Conservation (phyloP, 2,113 vertebrate genomes). For the Cricetomys ansorgei region DNA sequence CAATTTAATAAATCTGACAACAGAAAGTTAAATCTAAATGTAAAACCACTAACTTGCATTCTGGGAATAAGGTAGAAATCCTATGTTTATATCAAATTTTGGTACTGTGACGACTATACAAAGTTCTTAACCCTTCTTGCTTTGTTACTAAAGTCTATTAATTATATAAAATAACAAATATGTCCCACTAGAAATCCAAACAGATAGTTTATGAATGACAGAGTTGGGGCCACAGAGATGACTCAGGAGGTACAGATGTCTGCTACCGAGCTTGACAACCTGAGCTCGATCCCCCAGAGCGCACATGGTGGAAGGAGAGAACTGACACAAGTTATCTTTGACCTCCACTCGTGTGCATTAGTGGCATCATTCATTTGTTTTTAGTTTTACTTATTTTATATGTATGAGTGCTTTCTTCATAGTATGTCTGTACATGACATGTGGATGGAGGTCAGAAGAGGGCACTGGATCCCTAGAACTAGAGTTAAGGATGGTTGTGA, state of each 20-base stretch:
- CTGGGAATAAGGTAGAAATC: background rate
- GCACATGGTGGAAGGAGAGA: background rate
- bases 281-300: background rate
- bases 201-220: background rate
- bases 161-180: background rate
- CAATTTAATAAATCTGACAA: slow-evolving; percentile 43
- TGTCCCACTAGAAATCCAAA: background rate
- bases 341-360: background rate
- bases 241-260: background rate
- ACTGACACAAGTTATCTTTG: background rate
- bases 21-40: slow-evolving; percentile 42
- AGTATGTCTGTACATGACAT: background rate
- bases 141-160: background rate
- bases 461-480: background rate
- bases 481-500: background rate
- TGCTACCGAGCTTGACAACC: background rate
- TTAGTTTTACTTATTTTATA: background rate
- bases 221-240: background rate
- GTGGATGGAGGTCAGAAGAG: background rate
- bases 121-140: background rate
- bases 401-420: background rate
- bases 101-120: background rate
- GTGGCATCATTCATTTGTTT: background rate
- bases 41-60: slow-evolving; percentile 17
- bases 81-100: background rate